Conservation (phyloP, 2,113 vertebrate genomes). For the Cavia porcellus region DNA sequence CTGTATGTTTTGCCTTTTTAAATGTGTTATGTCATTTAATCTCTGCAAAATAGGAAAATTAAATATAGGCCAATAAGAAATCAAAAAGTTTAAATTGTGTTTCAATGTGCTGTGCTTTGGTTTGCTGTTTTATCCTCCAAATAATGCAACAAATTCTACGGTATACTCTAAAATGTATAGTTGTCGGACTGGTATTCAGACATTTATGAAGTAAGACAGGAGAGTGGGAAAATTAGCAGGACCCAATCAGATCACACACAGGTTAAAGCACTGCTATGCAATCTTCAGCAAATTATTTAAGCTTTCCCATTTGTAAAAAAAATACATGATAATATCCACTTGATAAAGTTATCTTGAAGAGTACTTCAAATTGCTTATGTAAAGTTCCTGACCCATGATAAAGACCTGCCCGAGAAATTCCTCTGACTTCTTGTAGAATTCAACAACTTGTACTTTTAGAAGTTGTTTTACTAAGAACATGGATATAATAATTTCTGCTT, state of each 20-base stretch:
- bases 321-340: background rate
- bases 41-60: background rate
- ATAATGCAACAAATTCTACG: background rate
- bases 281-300: background rate
- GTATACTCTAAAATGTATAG: background rate
- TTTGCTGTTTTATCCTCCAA: constrained; percentile 17
- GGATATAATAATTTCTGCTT: background rate
- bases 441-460: background rate
- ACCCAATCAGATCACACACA: background rate
- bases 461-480: background rate
- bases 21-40: constrained; percentile 46
- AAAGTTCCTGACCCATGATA: background rate
- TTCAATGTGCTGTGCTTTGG: constrained; percentile 1
- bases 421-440: background rate
- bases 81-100: background rate
- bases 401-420: background rate
- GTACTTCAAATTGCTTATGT: background rate
- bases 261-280: background rate
- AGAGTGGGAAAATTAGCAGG: background rate
- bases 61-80: background rate
- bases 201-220: background rate
- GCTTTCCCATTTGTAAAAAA: constrained; percentile 12
- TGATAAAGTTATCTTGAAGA: background rate
- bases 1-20: constrained; percentile 1
- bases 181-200: background rate